phyloP scores from a whole-genome alignment of 2,797 vertebrate species.

The Sebastes vulpes region DNA sequence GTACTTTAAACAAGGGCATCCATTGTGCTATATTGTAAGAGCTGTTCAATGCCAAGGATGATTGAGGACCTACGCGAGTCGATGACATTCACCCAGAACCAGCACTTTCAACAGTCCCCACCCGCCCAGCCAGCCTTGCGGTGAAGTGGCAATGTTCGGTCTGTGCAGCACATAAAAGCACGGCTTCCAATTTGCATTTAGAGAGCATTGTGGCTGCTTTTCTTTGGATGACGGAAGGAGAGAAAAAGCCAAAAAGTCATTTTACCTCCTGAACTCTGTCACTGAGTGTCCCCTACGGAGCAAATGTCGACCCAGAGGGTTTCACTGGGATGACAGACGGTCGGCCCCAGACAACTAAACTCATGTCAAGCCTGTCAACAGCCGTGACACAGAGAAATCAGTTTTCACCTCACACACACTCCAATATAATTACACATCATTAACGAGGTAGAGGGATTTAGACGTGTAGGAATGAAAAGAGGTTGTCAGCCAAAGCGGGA shows the following conservation, averaged over 20 bases:
- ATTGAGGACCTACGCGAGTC: constrained; percentile 42
- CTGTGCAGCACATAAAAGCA: constrained; percentile 47
- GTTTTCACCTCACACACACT: constrained; percentile 64
- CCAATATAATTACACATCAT: constrained; percentile 74
- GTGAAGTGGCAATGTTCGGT: constrained; percentile 31
- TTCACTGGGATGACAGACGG: constrained; percentile 26
- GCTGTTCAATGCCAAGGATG: constrained; percentile 33
- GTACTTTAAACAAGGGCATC: constrained; percentile 38
- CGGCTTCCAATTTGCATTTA: constrained; percentile 73
- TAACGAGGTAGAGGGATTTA: constrained; percentile 55
- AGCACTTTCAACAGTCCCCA: constrained; percentile 38
- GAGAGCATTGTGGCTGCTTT: constrained; percentile 52
- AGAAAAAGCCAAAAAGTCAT: constrained; percentile 47
- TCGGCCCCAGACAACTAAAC: constrained; percentile 41
- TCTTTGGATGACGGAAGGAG: constrained; percentile 28
- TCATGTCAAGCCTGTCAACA: constrained; percentile 60
- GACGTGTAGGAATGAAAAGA: constrained; percentile 42
- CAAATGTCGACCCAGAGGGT: constrained; percentile 23
- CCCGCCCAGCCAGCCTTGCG: constrained; percentile 14
- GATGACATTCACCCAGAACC: constrained; percentile 44
- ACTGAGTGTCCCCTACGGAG: constrained; percentile 13
- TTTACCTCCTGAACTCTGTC: constrained; percentile 64
- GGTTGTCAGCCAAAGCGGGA: constrained; percentile 26
- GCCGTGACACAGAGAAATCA: constrained; percentile 52
- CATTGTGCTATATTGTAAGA: constrained; percentile 22